A percentile compares a stretch with the other conserved stretches of the same genome.
phyloP scores from a whole-genome alignment of 2,888 invertebrate genomes.

The Yponomeuta malinellus region DNA sequence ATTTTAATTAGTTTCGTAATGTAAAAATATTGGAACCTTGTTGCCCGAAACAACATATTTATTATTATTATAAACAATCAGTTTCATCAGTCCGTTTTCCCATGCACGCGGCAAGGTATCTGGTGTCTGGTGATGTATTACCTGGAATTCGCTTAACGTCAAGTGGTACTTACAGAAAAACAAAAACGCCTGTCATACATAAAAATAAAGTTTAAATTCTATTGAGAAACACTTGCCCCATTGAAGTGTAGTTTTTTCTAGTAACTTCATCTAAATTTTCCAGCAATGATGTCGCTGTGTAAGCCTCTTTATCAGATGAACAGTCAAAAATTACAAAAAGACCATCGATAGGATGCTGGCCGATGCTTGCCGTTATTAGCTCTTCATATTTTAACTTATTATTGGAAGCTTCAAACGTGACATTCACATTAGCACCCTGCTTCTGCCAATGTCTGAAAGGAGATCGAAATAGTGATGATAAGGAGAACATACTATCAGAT shows the following conservation, averaged over 20 bases:
- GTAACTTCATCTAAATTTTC: constrained; percentile 1
- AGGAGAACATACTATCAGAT: neutral
- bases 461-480: neutral
- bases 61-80: neutral
- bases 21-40: too few species aligned
- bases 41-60: too few species aligned
- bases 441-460: constrained; percentile 4
- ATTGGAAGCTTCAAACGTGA: neutral
- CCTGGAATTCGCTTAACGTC: too few species aligned
- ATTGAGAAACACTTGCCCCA: constrained; percentile 1
- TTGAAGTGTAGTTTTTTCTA: neutral
- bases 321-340: neutral
- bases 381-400: neutral
- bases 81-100: too few species aligned
- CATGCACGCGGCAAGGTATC: too few species aligned
- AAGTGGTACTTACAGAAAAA: too few species aligned
- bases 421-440: neutral
- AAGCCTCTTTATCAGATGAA: neutral
- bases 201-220: neutral
- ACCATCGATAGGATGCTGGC: neutral
- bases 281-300: neutral
- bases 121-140: too few species aligned
- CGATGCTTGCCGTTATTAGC: neutral
- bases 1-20: too few species aligned
- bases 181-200: too few species aligned